These are phyloP conservation scores for Tauraco hartlaubi DNA, from an alignment of 2,797 vertebrate genomes.

Conservation along the genomic window DNA sequence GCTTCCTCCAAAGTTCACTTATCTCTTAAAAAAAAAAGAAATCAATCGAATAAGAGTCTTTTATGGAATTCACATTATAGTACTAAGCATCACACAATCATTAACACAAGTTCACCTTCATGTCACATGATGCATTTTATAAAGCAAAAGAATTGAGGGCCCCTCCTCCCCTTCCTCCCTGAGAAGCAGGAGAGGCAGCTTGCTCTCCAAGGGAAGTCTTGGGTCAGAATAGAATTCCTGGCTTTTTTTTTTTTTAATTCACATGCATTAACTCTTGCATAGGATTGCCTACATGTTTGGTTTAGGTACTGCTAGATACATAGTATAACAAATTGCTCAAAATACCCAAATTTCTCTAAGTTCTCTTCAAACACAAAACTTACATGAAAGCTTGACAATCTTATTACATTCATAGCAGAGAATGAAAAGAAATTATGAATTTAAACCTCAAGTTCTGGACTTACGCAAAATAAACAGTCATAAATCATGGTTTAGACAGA, in stretches of 20 bases:
- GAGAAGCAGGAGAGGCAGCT: not conserved
- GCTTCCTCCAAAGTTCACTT: not conserved
- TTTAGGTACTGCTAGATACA: accelerated
- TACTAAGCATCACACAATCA: not conserved
- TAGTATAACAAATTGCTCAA: not conserved
- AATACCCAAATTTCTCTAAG: not conserved
- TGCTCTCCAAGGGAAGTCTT: accelerated
- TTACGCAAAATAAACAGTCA: not conserved
- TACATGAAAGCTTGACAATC: not conserved
- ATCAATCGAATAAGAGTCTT: accelerated
- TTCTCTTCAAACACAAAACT: not conserved
- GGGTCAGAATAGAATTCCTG: not conserved
- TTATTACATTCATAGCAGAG: not conserved
- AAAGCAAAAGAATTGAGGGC: accelerated
- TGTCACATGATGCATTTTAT: accelerated
- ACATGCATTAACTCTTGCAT: too few species aligned
- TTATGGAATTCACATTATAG: accelerated
- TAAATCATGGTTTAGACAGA: not conserved
- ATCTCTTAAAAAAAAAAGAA: too few species aligned
- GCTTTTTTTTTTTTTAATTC: not conserved
- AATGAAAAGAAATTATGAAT: not conserved
- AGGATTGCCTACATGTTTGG: not conserved
- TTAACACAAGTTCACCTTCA: not conserved
- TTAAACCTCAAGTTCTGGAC: not conserved
- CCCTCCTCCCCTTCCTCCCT: not conserved